Conservation (phyloP, 2,888 invertebrate genomes). For the Agrochola circellaris region DNA sequence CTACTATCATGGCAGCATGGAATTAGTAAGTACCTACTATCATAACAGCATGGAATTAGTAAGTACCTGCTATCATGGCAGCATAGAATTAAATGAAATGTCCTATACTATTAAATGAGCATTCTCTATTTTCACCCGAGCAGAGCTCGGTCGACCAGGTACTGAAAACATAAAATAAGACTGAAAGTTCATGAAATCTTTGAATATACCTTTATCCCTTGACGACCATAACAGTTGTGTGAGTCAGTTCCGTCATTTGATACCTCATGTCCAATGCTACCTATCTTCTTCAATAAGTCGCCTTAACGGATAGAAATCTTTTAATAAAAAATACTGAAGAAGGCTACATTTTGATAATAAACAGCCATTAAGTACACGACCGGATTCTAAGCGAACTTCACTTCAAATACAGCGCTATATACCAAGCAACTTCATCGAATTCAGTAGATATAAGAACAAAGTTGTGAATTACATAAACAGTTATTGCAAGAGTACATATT, state of each 20-base stretch:
- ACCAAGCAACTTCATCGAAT: slow-evolving; percentile 22
- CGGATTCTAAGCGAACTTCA: not conserved
- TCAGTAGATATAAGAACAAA: slow-evolving; percentile 42
- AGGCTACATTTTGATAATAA: not conserved
- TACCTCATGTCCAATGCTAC: not conserved
- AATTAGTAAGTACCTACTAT: no score
- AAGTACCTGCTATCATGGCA: no score
- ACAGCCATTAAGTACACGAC: not conserved
- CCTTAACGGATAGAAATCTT: not conserved
- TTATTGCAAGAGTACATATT: slow-evolving; percentile 71
- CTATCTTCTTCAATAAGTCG: not conserved
- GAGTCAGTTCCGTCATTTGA: not conserved
- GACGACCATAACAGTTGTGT: not conserved
- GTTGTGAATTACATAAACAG: slow-evolving; percentile 65
- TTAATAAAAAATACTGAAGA: not conserved
- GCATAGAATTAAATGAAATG: no score
- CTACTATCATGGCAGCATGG: no score
- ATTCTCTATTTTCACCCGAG: no score
- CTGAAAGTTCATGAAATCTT: not conserved
- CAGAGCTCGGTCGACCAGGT: no score
- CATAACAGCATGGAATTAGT: no score
- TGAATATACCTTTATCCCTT: not conserved
- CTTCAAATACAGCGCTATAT: slow-evolving; percentile 16
- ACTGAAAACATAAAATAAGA: no score
- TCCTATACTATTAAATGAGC: no score